Evolutionary conservation across 2,797 vertebrate genomes (phyloP), one percentile per base, ranked within the genome.

Genomic region (Kryptolebias ocellatus): DNA sequence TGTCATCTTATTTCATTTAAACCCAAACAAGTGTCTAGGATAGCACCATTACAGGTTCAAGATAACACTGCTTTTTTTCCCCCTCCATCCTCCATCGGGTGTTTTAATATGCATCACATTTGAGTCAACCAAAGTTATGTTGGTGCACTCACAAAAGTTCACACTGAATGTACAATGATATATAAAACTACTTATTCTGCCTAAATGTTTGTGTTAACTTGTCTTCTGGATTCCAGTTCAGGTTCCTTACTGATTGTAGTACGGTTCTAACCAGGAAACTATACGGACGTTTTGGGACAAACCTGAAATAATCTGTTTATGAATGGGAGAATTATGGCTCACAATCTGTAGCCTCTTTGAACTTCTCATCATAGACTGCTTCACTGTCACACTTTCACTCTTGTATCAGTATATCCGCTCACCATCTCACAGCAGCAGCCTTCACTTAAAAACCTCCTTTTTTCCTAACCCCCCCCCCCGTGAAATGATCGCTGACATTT

Each of bases 161-260:
- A 90, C 87, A 82, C 79, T 90, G 91, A 92, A 92, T 93, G 92
- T 92, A 92, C 56, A 75, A 67, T 58, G 45, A 75, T 82, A 81
- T 85, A 70, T 79, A 37, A 81, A 78, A 62, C 65, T 58, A 57
- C 49, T 65, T 70, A 53, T 75, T 78, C 67, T 80, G 67, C 83
- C 79, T 70, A 57, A 69, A 69, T 69, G 64, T 44, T 78, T 73
- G 58, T 76, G 70, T 79, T 60, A 63, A 76, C 55, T 56, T 56
- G 74, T 87, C 54, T 50, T 72, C 61, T 80, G 60, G 62, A 58
- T 76, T 78, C 54, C 74, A 66, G 60, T 64, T 74, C 56, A 53
- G 80, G 65, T 90, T 86, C 76, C 81, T 76, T 70, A 68, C 62
- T 85, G 83, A 87, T 85, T 88, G 83, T 87, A 85, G 18, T 69